These are phyloP conservation scores for Phaethornis superciliosus DNA, from an alignment of 2,113 vertebrate genomes.

Conservation along the genomic window DNA sequence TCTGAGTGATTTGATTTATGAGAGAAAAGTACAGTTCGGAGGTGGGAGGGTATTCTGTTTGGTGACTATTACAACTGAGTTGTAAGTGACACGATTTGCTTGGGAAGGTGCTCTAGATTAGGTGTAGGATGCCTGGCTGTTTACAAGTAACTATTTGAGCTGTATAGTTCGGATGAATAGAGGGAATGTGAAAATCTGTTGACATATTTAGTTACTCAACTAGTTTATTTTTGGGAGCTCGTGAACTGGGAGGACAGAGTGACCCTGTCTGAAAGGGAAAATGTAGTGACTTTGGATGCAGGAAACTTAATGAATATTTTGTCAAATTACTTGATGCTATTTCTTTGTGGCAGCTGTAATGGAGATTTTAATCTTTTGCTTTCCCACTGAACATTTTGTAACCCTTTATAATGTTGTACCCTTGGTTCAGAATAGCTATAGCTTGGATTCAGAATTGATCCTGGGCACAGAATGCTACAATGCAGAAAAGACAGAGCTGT, in stretches of 20 bases:
- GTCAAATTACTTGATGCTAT: neutral
- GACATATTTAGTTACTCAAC: slow-evolving; percentile 58
- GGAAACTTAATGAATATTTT: neutral
- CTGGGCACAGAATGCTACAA: neutral
- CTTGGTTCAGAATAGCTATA: neutral
- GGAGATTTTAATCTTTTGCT: neutral
- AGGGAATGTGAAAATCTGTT: slow-evolving; percentile 51
- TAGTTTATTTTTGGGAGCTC: slow-evolving; percentile 64
- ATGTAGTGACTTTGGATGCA: neutral
- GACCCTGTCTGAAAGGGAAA: slow-evolving; percentile 23
- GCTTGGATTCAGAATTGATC: neutral
- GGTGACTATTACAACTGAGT: neutral
- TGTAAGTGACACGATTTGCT: neutral
- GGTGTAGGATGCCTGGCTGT: slow-evolving; percentile 14
- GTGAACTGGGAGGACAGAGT: slow-evolving; percentile 57
- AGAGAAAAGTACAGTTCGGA: neutral
- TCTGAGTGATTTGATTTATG: neutral
- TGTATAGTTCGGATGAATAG: neutral
- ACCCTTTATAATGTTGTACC: neutral
- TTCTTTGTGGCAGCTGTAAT: neutral
- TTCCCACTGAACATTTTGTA: neutral
- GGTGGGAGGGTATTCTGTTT: neutral
- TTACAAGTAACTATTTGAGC: neutral
- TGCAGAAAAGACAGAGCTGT: neutral
- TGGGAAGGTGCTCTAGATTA: neutral